Evolutionary conservation across 1,140 invertebrate genomes (phyloP), one percentile per base, ranked within the genome.

Genomic region (Aphelinus atriplicis): DNA sequence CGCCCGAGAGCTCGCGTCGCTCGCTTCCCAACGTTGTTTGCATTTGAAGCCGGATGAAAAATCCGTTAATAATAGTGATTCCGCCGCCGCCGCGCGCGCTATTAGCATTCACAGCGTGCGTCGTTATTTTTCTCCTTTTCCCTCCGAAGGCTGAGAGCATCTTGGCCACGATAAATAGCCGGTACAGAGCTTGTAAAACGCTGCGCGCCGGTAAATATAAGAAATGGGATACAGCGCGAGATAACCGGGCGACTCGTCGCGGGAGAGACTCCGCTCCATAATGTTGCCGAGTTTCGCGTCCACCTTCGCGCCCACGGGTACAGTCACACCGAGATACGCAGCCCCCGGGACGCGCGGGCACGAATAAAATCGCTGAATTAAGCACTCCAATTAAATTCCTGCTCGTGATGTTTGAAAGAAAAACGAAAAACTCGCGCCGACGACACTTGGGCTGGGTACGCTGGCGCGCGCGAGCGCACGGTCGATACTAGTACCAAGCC

Each of bases 41-140:
- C 74, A 71, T 71, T 66, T 67, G 68, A 57, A 65, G 47, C 7
- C 43, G 1, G 9, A 46, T 55, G 69, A 72, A 72, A 72, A 76
- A 71, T 67, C 64, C 63, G 56, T 68, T 76, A 71, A 76, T 62
- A 76, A 72, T 76, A 71, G 75, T 68, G 26, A 76, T 76, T 53
- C 51, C 43, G 42, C 53, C 26, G 26, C 26, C 26, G 26, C 26
- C 26, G 53, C 46, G 7, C 42, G 50, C 62, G 67, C 42, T 66
- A 71, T 76, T 76, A 67, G 69, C 75, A 76, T 71, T 71, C 48
- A 26, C 43, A 43, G 51, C 64, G 55, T 60, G 26, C 26, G 57
- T 67, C 57, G 60, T 67, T 72, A 72, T 57, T 64, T 58, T 47
- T 64, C 42, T 62, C 58, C 63, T 6, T 64, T 69, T 64, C 55